A percentile compares a stretch with the other conserved stretches of the same genome.
These are phyloP conservation scores for Electrona antarctica DNA, from an alignment of 2,113 vertebrate genomes.

Conservation along the genomic window DNA sequence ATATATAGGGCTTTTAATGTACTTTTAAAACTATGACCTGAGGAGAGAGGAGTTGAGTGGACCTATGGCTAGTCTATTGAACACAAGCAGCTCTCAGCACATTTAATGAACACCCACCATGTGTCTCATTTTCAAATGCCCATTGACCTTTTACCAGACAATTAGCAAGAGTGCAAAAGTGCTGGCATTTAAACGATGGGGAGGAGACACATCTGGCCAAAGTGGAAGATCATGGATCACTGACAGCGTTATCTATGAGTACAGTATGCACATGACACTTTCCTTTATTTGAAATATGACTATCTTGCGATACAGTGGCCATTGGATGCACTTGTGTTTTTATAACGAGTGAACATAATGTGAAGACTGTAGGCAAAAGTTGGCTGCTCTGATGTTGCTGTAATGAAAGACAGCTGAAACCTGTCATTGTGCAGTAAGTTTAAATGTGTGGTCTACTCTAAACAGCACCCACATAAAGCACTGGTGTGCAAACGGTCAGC, in stretches of 20 bases:
- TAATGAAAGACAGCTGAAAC: too few relatives aligned
- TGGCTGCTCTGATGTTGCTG: too few relatives aligned
- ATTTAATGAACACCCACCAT: slow-evolving; percentile 60
- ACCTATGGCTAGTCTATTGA: slow-evolving; percentile 40
- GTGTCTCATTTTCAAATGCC: slow-evolving; percentile 64
- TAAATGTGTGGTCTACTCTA: too few relatives aligned
- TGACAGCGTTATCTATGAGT: neutral
- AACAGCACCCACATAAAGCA: too few relatives aligned
- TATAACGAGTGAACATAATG: too few relatives aligned
- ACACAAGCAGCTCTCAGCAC: slow-evolving; percentile 40
- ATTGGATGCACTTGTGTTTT: neutral
- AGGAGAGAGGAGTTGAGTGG: slow-evolving; percentile 33
- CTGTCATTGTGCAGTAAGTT: too few relatives aligned
- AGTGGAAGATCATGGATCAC: slow-evolving; percentile 17
- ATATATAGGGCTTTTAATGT: slow-evolving; percentile 14
- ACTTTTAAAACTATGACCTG: slow-evolving; percentile 52
- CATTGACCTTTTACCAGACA: slow-evolving; percentile 70
- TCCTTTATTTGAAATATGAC: neutral
- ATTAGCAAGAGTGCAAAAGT: slow-evolving; percentile 64
- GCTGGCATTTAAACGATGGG: slow-evolving; percentile 61
- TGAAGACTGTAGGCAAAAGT: too few relatives aligned
- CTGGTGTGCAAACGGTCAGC: too few relatives aligned
- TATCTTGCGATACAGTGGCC: neutral
- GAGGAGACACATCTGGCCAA: slow-evolving; percentile 40
- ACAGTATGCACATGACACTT: slow-evolving; percentile 16